phyloP scores from a whole-genome alignment of 2,888 invertebrate genomes.

The Apeira syringaria region DNA sequence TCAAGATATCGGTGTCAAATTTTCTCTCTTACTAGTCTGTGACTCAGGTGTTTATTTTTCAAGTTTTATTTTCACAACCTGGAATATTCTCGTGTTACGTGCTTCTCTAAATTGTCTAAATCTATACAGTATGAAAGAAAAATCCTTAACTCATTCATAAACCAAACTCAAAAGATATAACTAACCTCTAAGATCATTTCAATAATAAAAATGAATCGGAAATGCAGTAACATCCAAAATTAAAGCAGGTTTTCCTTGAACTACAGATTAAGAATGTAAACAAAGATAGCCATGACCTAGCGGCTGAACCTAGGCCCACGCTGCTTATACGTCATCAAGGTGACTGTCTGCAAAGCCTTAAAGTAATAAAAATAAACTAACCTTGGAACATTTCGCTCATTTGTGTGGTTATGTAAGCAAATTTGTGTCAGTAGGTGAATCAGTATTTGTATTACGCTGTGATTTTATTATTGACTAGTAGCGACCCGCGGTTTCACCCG shows the following conservation, averaged over 20 bases:
- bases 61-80: too few species aligned
- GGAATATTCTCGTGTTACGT: too few species aligned
- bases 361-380: background rate
- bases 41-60: too few species aligned
- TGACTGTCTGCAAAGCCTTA: slow-evolving; percentile 2
- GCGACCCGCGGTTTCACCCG: too few species aligned
- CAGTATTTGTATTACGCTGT: too few species aligned
- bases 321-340: slow-evolving; percentile 26
- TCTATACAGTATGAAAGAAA: too few species aligned
- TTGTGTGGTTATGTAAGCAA: slow-evolving; percentile 5
- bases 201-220: slow-evolving; percentile 9
- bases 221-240: slow-evolving; percentile 15
- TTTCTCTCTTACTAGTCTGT: too few species aligned
- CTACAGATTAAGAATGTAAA: slow-evolving; percentile 26
- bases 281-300: slow-evolving; percentile 30
- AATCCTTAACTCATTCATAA: too few species aligned
- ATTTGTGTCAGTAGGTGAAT: background rate
- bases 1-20: too few species aligned
- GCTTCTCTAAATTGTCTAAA: too few species aligned
- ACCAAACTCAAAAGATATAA: too few species aligned
- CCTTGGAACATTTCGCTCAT: slow-evolving; percentile 12
- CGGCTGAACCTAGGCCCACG: slow-evolving; percentile 26
- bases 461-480: too few species aligned
- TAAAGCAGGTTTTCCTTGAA: slow-evolving; percentile 23
- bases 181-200: background rate